Conservation (phyloP, 2,113 vertebrate genomes). For the Sylvietta virens region DNA sequence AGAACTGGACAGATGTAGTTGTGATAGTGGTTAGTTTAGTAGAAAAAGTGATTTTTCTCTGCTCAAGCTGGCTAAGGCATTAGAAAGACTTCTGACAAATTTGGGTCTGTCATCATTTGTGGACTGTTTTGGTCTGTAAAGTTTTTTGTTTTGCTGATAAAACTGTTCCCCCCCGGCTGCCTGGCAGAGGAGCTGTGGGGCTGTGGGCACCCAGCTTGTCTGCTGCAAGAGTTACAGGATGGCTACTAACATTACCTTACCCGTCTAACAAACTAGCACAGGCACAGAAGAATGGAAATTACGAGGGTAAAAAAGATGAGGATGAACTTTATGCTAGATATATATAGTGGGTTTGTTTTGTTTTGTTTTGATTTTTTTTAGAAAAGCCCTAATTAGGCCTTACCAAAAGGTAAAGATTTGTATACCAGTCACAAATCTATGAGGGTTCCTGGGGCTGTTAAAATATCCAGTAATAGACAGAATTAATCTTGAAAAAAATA, state of each 20-base stretch:
- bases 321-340: not conserved
- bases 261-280: not conserved
- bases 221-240: not conserved
- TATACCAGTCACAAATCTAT: not conserved
- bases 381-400: not conserved
- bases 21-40: not conserved
- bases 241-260: not conserved
- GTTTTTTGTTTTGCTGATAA: not conserved
- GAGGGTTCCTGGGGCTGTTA: not conserved
- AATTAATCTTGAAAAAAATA: not conserved
- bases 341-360: not conserved
- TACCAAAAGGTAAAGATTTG: not conserved
- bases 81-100: not conserved
- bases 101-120: not conserved
- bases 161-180: accelerated
- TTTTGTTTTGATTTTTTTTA: not conserved
- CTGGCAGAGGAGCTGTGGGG: too few species aligned
- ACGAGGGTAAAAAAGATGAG: not conserved
- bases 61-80: not conserved
- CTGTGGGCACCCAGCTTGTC: not conserved
- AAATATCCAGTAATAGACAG: slow-evolving; percentile 1
- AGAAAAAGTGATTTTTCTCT: not conserved
- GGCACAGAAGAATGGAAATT: not conserved
- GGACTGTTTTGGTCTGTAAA: not conserved
- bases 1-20: not conserved